phyloP scores from a whole-genome alignment of 92 coral and sea anemone genomes.

The Umimayanthus chanpuru region DNA sequence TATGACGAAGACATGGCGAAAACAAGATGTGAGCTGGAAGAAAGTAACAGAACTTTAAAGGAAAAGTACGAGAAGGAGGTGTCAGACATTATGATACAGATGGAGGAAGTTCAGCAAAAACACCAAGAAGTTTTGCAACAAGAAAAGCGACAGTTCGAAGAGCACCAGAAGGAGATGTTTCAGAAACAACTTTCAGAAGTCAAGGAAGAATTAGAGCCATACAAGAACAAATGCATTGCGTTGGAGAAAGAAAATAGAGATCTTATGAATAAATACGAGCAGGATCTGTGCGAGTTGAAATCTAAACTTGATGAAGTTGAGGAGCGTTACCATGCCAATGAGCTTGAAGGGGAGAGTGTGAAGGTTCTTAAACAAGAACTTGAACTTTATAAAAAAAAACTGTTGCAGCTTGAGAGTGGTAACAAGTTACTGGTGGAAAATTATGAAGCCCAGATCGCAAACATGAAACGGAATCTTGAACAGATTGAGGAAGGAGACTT shows the following conservation, averaged over 20 bases:
- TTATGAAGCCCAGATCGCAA: constrained; percentile 81
- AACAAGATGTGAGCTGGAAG: constrained; percentile 85
- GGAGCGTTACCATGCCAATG: constrained; percentile 71
- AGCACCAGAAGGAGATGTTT: constrained; percentile 79
- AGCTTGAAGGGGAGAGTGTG: constrained; percentile 70
- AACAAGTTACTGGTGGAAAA: constrained; percentile 74
- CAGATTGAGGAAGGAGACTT: constrained; percentile 79
- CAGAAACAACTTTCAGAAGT: constrained; percentile 85
- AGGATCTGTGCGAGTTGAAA: constrained; percentile 69
- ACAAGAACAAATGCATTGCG: constrained; percentile 68
- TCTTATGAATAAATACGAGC: constrained; percentile 74
- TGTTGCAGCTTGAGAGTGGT: constrained; percentile 75
- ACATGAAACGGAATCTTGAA: constrained; percentile 69
- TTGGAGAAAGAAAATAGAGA: constrained; percentile 80
- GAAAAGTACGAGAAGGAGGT: constrained; percentile 90
- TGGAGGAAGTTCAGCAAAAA: constrained; percentile 92
- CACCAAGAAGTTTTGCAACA: constrained; percentile 81
- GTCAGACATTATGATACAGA: constrained; percentile 84
- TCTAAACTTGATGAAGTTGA: constrained; percentile 77
- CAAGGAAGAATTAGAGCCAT: constrained; percentile 78
- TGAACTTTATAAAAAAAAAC: constrained; percentile 73
- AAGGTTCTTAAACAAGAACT: constrained; percentile 72
- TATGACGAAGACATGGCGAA: constrained; percentile 87
- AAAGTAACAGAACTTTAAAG: constrained; percentile 85
- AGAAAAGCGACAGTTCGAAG: constrained; percentile 77